Conservation (phyloP, 2,113 vertebrate genomes). For the Malurus alboscapulatus region DNA sequence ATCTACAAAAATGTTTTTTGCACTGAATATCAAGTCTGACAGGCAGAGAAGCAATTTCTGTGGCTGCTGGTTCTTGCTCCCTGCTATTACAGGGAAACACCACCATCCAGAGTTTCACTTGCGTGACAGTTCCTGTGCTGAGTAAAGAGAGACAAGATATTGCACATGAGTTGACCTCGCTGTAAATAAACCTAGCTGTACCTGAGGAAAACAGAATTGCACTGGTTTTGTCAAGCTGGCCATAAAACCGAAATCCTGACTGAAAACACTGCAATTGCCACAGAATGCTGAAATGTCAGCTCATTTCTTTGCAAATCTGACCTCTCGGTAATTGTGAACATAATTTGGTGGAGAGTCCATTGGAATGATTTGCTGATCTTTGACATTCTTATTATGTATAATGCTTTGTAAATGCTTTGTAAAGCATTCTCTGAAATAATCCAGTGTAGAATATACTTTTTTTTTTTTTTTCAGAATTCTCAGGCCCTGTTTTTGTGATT, state of each 20-base stretch:
- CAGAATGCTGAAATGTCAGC: slow-evolving; percentile 18
- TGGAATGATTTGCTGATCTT: slow-evolving; percentile 19
- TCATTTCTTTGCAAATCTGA: slow-evolving; percentile 31
- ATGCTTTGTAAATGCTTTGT: slow-evolving; percentile 1
- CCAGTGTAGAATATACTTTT: background rate
- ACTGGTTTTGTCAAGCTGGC: background rate
- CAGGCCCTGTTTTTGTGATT: background rate
- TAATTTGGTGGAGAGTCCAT: slow-evolving; percentile 33
- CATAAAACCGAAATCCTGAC: slow-evolving; percentile 12
- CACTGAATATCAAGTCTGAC: slow-evolving; percentile 22
- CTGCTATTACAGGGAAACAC: background rate
- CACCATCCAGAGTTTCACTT: background rate
- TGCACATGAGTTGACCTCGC: slow-evolving; percentile 23
- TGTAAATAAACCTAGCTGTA: slow-evolving; percentile 13
- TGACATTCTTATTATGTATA: slow-evolving; percentile 12
- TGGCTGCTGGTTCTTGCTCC: background rate
- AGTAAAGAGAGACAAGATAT: background rate
- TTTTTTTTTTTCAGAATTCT: background rate
- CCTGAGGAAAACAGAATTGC: slow-evolving; percentile 20
- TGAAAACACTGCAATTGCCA: background rate
- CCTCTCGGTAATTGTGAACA: slow-evolving; percentile 30
- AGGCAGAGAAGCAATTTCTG: slow-evolving; percentile 22
- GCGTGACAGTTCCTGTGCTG: slow-evolving; percentile 2
- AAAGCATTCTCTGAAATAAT: slow-evolving; percentile 20
- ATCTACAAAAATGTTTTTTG: slow-evolving; percentile 30